phyloP scores from a whole-genome alignment of 2,888 invertebrate genomes.

The Acleris cristana region DNA sequence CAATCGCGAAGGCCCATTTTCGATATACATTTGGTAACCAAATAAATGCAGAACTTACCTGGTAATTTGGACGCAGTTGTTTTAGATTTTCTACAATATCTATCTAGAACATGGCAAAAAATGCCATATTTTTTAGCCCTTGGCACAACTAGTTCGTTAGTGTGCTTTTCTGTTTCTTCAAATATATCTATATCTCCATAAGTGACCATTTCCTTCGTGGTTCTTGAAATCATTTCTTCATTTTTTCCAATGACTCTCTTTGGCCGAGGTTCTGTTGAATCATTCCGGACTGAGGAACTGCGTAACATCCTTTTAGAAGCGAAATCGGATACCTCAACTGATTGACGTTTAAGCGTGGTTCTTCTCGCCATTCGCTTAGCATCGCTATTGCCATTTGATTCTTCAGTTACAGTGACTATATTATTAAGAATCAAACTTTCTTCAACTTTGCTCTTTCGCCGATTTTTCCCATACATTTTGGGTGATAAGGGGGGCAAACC shows the following conservation, averaged over 20 bases:
- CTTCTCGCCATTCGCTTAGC: conserved; percentile 31
- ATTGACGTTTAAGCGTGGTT: conserved; percentile 48
- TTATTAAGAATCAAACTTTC: background rate
- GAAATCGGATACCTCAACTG: conserved; percentile 45
- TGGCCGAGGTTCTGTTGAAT: conserved; percentile 10
- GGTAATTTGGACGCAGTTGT: conserved; percentile 50
- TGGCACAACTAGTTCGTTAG: conserved; percentile 24
- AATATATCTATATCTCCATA: conserved; percentile 56
- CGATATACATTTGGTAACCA: background rate
- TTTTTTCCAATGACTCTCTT: conserved; percentile 1
- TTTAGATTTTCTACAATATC: conserved; percentile 55
- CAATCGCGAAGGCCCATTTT: too few relatives aligned
- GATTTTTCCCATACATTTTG: conserved; percentile 21
- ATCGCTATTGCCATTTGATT: conserved; percentile 19
- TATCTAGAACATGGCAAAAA: conserved; percentile 63
- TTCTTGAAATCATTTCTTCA: conserved; percentile 15
- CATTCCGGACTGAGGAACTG: conserved; percentile 46
- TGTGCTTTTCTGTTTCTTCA: conserved; percentile 29
- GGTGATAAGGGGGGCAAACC: conserved; percentile 16
- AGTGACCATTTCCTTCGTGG: conserved; percentile 38
- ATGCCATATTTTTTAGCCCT: conserved; percentile 48
- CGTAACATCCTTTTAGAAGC: conserved; percentile 56
- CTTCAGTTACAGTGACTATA: conserved; percentile 15
- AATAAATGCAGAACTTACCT: conserved; percentile 52
- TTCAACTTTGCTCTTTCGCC: conserved; percentile 3